These are phyloP conservation scores for Drosophila formosana DNA, from an alignment of 2,888 invertebrate genomes.

Conservation along the genomic window DNA sequence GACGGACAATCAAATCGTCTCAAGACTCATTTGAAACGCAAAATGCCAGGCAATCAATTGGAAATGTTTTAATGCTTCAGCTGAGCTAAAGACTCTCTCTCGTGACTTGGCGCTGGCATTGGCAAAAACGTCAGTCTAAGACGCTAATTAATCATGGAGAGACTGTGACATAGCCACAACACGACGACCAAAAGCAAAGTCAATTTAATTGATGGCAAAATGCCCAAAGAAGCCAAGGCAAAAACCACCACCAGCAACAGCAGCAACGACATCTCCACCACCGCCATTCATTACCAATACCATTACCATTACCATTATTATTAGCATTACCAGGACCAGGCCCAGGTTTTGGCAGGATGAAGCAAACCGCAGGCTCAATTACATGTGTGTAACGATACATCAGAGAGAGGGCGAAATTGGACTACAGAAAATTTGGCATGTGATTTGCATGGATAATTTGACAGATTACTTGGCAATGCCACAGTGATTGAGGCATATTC, in stretches of 20 bases:
- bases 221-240: slow-evolving; percentile 21
- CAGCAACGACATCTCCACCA: background rate
- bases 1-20: slow-evolving; percentile 19
- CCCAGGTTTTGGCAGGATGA: slow-evolving; percentile 28
- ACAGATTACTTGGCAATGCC: slow-evolving; percentile 72
- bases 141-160: slow-evolving; percentile 76
- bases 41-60: slow-evolving; percentile 71
- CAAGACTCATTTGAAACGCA: slow-evolving; percentile 53
- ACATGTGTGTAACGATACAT: slow-evolving; percentile 40
- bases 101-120: slow-evolving; percentile 12
- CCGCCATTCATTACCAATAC: slow-evolving; percentile 36
- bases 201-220: slow-evolving; percentile 72
- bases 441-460: slow-evolving; percentile 82
- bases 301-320: slow-evolving; percentile 7
- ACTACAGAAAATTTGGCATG: slow-evolving; percentile 40
- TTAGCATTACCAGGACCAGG: slow-evolving; percentile 4
- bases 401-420: slow-evolving; percentile 20
- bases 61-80: slow-evolving; percentile 65
- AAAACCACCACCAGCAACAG: slow-evolving; percentile 45
- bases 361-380: slow-evolving; percentile 65
- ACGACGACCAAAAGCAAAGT: background rate
- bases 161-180: slow-evolving; percentile 39
- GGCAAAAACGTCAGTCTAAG: slow-evolving; percentile 50
- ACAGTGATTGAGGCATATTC: slow-evolving; percentile 13
- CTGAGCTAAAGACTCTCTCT: slow-evolving; percentile 12